Evolutionary conservation across 2,888 invertebrate species (phyloP), one percentile per base, ranked within the genome.

Genomic region (Leuctra nigra): DNA sequence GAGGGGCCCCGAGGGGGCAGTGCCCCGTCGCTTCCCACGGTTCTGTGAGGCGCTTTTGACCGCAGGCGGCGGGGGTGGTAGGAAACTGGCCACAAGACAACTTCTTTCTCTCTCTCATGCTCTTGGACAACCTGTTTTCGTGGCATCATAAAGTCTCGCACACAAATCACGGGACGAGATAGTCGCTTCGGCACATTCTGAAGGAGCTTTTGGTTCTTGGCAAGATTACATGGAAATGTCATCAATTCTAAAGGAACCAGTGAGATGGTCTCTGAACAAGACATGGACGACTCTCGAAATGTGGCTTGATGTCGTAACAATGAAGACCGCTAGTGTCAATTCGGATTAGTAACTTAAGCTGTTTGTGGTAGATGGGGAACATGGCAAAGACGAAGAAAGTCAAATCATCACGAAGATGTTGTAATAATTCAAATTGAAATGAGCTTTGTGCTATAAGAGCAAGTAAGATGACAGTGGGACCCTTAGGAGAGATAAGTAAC

Each of bases 111-210:
- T 11, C 11, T 29, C 29, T 6, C 11, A 29, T 11, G 11, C 6
- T 7, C 29, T 44, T 44, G 22, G 23, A 20, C 44, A 20, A 23
- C 23, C 23, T 44, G 22, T 44, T 44, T 44, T 44, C 23, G 29
- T 7, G 29, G 44, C 22, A n/a, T 7, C 29, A 29, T 11, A 29
- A 44, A 20, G 23, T 22, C 44, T 44, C 50, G 29, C 50, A 50
- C 50, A 50, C 50, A 50, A 50, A 50, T 50, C 50, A 50, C n/a
- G n/a, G n/a, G n/a, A 50, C 33, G 33, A 33, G 50, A 50, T 50
- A 50, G 50, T 18, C 50, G 41, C 50, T n/a, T n/a, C 35, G 50
- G 35, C 50, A 50, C 35, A 18, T 18, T 48, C 48, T 48, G 29
- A 25, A 44, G 44, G 23, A 44, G 44, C 44, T 23, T 22, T n/a